phyloP scores from a whole-genome alignment of 2,888 invertebrate genomes.

The Aphodius granarius region DNA sequence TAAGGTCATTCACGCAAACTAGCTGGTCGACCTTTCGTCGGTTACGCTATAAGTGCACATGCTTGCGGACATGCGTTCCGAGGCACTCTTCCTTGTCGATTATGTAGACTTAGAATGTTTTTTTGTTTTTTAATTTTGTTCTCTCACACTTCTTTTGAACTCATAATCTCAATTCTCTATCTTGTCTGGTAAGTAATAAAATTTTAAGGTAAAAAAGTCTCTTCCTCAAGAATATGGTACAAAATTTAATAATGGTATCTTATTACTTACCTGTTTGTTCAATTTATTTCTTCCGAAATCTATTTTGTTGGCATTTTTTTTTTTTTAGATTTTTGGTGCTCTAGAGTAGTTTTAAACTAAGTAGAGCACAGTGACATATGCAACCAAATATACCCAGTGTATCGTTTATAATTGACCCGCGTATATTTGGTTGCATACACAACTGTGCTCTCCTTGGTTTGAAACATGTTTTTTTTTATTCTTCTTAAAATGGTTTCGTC shows the following conservation, averaged over 20 bases:
- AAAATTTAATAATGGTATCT: not conserved
- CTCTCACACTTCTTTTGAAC: not conserved
- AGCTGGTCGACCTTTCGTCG: too few relatives aligned
- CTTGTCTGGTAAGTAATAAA: not conserved
- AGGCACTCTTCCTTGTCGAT: not conserved
- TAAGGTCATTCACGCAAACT: too few relatives aligned
- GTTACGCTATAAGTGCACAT: not conserved
- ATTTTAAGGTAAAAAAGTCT: not conserved
- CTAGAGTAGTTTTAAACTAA: not conserved
- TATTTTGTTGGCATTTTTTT: too few relatives aligned
- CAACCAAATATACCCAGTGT: too few relatives aligned
- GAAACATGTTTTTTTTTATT: not conserved
- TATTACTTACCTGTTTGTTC: not conserved
- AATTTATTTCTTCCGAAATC: not conserved
- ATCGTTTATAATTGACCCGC: too few relatives aligned
- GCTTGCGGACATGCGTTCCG: not conserved
- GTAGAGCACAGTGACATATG: too few relatives aligned
- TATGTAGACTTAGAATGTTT: not conserved
- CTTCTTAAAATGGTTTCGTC: not conserved
- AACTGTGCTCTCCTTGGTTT: not conserved
- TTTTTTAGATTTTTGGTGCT: conserved; percentile 21
- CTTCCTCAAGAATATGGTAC: not conserved
- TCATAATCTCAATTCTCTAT: not conserved
- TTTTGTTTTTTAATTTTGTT: not conserved
- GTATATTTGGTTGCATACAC: too few relatives aligned